Evolutionary conservation across 1,140 invertebrate genomes (phyloP), one percentile per base, ranked within the genome.

Genomic region (Lucilia cuprina): DNA sequence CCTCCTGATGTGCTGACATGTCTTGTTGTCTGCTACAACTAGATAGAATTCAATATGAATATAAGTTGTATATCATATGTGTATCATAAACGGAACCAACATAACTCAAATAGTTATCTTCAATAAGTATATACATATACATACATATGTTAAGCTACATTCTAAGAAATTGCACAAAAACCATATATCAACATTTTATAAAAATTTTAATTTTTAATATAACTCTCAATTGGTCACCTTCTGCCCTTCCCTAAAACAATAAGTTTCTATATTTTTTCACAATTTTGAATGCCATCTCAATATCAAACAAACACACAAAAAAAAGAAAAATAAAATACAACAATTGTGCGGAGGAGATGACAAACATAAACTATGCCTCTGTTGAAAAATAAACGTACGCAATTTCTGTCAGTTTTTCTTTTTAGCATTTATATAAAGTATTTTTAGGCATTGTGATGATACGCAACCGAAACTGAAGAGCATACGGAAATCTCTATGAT

Each of bases 351-450:
- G 77, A 80, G 77, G 77, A 80, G 77, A 80, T 80, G 77, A 80
- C 77, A 80, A 80, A 80, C 77, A 80, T 80, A 80, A 80, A 80
- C 77, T 80, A 80, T 80, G 77, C 77, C 77, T 80, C 77, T 80
- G 77, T 80, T 80, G 77, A 80, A 80, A 49, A 21, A 80, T 80
- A 80, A 80, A 80, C 47, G 77, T 49, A 80, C 65, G 65, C 65
- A 70, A 70, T 70, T 70, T 19, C 19, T 70, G 65, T 70, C 65
- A 21, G 65, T 21, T 70, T 70, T 70, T 60, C 55, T 60, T 60
- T 60, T n/a, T 5, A n/a, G 65, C n/a, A 21, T 70, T 70, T 70
- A 19, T 70, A 21, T 70, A 4, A 21, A 19, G 65, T 70, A 19
- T 21, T 70, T 70, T 70, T 10, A 70, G 65, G 19, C 49, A 80